Percentiles rank a stretch among this genome's conserved stretches.
These are phyloP conservation scores for Halocynthia aurantium DNA, from an alignment of 23 tunicate species.

Conservation along the genomic window DNA sequence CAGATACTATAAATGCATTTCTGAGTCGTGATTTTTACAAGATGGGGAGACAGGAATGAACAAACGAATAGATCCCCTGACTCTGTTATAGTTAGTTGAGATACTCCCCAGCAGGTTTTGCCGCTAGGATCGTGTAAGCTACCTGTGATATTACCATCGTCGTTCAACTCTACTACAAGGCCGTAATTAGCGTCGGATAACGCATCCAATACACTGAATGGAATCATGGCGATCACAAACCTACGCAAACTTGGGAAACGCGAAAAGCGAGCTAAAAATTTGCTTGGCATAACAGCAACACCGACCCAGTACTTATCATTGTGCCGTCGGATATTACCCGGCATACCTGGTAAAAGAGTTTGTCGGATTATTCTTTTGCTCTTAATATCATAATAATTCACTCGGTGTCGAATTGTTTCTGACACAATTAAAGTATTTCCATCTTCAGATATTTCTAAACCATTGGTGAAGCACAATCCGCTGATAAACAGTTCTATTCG, in stretches of 20 bases:
- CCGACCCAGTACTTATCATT: slow-evolving; percentile 12
- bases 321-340: slow-evolving; percentile 11
- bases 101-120: no score
- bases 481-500: not conserved
- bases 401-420: slow-evolving; percentile 16
- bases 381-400: not conserved
- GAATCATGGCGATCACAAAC: not conserved
- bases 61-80: no score
- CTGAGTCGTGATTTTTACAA: no score
- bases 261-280: not conserved
- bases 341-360: not conserved
- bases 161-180: no score
- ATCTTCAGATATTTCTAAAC: slow-evolving; percentile 5
- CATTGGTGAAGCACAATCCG: slow-evolving; percentile 16
- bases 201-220: no score
- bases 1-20: no score
- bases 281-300: not conserved
- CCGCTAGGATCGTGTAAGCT: no score
- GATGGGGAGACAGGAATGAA: no score
- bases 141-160: no score
- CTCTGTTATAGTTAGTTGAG: no score
- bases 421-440: not conserved
- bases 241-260: not conserved
- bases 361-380: not conserved
- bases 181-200: no score